A percentile compares a stretch with the other conserved stretches of the same genome.
Conservation (phyloP, 2,797 vertebrate genomes). For the Harpagifer antarcticus region DNA sequence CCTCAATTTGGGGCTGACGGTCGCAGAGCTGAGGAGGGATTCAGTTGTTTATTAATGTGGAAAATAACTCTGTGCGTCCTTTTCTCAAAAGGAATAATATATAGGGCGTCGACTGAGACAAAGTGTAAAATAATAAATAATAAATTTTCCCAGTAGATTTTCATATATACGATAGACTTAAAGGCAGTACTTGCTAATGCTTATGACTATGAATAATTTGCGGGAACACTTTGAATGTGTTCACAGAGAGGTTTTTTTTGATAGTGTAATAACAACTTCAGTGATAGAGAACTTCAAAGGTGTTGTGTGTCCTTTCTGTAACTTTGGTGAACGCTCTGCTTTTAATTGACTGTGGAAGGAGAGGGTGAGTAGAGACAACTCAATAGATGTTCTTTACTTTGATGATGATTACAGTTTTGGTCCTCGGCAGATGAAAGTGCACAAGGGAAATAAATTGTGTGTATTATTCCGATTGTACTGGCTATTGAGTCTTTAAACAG, state of each 20-base stretch:
- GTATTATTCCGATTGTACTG: constrained; percentile 4
- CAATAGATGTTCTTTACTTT: constrained; percentile 18
- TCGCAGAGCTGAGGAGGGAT: background rate
- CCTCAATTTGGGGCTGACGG: background rate
- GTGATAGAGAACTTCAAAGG: constrained; percentile 1
- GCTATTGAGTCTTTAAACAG: background rate
- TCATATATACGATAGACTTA: background rate
- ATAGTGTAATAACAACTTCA: background rate
- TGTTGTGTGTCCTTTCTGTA: background rate
- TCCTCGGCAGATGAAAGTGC: background rate
- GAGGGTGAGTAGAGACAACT: background rate
- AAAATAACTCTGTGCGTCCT: constrained; percentile 6
- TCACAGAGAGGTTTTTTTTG: constrained; percentile 4
- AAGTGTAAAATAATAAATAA: too few relatives aligned
- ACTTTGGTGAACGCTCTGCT: background rate
- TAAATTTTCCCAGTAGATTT: background rate
- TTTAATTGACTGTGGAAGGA: constrained; percentile 5
- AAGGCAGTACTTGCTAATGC: background rate
- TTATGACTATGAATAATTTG: background rate
- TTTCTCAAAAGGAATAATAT: background rate
- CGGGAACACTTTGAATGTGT: background rate
- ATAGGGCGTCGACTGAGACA: constrained; percentile 8
- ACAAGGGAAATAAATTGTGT: background rate
- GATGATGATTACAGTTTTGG: constrained; percentile 27
- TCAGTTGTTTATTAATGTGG: background rate